A percentile compares a stretch with the other conserved stretches of the same genome.
Evolutionary conservation across 2,113 vertebrate genomes (phyloP).

Genomic region (Spheniscus mendiculus): DNA sequence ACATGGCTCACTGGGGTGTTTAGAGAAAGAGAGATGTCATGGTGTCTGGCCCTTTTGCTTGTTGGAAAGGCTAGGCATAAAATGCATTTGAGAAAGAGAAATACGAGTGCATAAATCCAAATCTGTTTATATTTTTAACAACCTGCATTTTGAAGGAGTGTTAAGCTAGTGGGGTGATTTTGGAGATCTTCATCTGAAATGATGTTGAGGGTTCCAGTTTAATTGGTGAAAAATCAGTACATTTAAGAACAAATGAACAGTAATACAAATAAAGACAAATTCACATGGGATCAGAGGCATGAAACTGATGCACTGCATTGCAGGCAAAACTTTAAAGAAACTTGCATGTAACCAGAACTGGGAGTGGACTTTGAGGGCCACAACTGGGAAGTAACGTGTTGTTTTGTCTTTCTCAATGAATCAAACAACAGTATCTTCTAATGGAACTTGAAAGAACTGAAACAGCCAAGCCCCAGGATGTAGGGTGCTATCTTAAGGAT

Average conservation of each 20-base stretch:
- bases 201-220: neutral
- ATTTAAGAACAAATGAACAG: neutral
- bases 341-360: neutral
- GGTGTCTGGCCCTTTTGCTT: neutral
- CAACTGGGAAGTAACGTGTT: rapidly evolving
- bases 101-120: neutral
- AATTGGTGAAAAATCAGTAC: neutral
- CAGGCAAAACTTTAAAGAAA: neutral
- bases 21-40: neutral
- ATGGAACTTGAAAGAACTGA: neutral
- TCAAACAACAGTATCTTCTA: neutral
- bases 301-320: neutral
- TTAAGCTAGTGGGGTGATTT: neutral
- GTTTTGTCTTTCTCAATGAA: neutral
- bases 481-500: neutral
- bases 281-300: neutral
- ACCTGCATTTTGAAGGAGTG: neutral
- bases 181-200: neutral
- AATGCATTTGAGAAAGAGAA: neutral
- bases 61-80: neutral
- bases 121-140: neutral
- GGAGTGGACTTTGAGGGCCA: neutral
- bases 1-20: neutral
- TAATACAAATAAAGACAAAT: neutral
- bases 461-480: neutral